Conservation (phyloP, 35 echinoderm and acorn worm species). For the Strongylocentrotus purpuratus region DNA sequence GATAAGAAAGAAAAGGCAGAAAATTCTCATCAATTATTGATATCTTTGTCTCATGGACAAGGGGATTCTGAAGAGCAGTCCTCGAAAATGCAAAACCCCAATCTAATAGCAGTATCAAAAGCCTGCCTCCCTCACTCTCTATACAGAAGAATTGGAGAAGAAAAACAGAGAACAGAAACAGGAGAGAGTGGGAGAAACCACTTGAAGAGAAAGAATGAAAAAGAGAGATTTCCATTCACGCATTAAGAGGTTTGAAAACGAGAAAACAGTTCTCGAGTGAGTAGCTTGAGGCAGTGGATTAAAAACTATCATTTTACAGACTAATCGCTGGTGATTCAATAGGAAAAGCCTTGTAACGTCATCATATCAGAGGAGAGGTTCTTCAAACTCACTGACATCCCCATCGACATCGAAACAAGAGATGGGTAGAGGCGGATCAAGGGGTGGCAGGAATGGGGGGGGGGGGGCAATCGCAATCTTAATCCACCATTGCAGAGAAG, state of each 20-base stretch:
- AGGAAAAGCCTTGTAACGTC: slow-evolving; percentile 5
- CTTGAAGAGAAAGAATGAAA: background rate
- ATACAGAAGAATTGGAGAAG: background rate
- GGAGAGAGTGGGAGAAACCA: background rate
- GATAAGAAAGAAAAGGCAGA: background rate
- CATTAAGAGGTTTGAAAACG: background rate
- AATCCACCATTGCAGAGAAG: too few relatives aligned
- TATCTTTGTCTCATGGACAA: slow-evolving; percentile 26
- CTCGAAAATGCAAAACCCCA: background rate
- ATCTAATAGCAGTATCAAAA: slow-evolving; percentile 21
- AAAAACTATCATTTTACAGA: slow-evolving; percentile 47
- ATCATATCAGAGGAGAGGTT: background rate
- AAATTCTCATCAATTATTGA: slow-evolving; percentile 34
- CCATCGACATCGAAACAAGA: background rate
- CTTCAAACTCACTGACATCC: background rate
- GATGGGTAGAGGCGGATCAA: background rate
- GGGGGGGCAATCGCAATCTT: background rate
- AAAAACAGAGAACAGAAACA: background rate
- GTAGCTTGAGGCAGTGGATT: slow-evolving; percentile 25
- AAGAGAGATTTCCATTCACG: slow-evolving; percentile 4
- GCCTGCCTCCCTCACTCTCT: background rate
- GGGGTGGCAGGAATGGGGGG: background rate
- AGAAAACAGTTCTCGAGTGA: slow-evolving; percentile 26
- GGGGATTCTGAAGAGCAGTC: background rate
- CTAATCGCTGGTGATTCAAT: background rate